Evolutionary conservation across 2,888 invertebrate species (phyloP).

Genomic region (Drosophila antonietae): DNA sequence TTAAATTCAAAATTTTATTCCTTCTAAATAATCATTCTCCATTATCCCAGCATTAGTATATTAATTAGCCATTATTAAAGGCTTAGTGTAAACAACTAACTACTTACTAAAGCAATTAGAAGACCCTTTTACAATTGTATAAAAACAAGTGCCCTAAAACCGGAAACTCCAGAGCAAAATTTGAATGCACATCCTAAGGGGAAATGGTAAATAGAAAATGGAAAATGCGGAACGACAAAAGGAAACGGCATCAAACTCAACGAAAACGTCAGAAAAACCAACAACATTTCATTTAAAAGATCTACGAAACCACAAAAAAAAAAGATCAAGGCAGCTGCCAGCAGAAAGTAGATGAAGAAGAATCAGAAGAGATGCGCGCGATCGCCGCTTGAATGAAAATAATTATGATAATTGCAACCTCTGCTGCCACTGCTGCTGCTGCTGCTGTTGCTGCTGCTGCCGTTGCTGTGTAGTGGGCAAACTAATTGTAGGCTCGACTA

Average conservation of each 20-base stretch:
- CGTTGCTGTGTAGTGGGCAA: slow-evolving; percentile 26
- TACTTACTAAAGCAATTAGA: background rate
- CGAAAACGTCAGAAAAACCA: slow-evolving; percentile 31
- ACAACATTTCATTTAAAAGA: slow-evolving; percentile 54
- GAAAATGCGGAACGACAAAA: slow-evolving; percentile 27
- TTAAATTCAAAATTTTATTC: too few species aligned
- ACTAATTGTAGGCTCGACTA: slow-evolving; percentile 75
- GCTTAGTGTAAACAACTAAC: background rate
- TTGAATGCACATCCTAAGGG: slow-evolving; percentile 46
- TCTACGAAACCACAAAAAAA: slow-evolving; percentile 48
- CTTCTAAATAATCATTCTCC: background rate
- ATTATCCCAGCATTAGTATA: background rate
- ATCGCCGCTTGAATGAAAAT: slow-evolving; percentile 75
- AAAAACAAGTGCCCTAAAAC: slow-evolving; percentile 17
- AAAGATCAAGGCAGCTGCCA: slow-evolving; percentile 55
- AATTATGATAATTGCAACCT: slow-evolving; percentile 75
- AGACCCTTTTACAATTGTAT: background rate
- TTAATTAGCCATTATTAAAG: background rate
- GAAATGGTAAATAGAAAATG: background rate
- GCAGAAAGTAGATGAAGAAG: slow-evolving; percentile 7
- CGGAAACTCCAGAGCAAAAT: slow-evolving; percentile 57
- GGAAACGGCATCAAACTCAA: slow-evolving; percentile 57
- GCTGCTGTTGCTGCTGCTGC: slow-evolving; percentile 4
- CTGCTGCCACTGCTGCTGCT: slow-evolving; percentile 20
- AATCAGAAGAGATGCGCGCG: slow-evolving; percentile 31